A percentile compares a stretch with the other conserved stretches of the same genome.
Evolutionary conservation across 2,888 invertebrate species (phyloP).

Genomic region (Ochropacha duplaris): DNA sequence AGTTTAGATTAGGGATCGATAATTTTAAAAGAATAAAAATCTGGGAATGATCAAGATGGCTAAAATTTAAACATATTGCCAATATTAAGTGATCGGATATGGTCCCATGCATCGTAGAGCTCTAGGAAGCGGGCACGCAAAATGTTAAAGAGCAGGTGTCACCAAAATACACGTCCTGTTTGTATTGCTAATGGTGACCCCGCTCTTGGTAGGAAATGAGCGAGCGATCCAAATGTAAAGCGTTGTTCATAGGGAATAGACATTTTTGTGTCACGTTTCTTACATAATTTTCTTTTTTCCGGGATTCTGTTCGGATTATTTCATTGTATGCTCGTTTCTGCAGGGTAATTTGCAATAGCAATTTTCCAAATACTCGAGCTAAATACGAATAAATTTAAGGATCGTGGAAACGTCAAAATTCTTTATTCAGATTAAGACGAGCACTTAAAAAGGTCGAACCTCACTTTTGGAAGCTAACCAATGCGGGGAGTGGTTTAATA

Average conservation of each 20-base stretch:
- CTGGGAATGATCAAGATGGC: too few species aligned
- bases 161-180: constrained; percentile 62
- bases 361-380: too few species aligned
- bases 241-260: constrained; percentile 29
- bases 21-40: too few species aligned
- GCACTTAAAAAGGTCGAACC: too few species aligned
- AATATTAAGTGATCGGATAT: constrained; percentile 26
- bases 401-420: too few species aligned
- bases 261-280: constrained; percentile 1
- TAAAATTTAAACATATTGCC: background rate
- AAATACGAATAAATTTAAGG: too few species aligned
- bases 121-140: constrained; percentile 41
- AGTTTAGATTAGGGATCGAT: too few species aligned
- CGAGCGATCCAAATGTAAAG: constrained; percentile 40
- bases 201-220: constrained; percentile 58
- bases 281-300: constrained; percentile 10
- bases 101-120: constrained; percentile 32
- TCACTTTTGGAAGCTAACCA: too few species aligned
- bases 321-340: background rate
- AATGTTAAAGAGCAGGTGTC: constrained; percentile 61
- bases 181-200: constrained; percentile 67
- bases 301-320: background rate
- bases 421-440: too few species aligned
- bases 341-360: background rate
- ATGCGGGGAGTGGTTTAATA: too few species aligned